Evolutionary conservation across 2,797 vertebrate genomes (phyloP).

Genomic region (Manis crassicaudata): DNA sequence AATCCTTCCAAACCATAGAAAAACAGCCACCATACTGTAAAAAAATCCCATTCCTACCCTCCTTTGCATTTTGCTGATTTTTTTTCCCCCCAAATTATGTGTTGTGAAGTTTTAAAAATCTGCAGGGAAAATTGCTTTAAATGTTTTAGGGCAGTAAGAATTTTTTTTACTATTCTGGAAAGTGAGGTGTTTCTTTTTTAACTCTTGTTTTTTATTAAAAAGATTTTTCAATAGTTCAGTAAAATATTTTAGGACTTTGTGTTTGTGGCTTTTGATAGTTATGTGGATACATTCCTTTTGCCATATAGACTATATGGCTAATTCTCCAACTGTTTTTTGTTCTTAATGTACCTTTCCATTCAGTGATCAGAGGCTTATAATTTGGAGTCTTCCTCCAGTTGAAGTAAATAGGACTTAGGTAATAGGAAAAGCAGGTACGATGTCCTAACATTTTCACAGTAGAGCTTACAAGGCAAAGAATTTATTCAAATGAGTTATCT

Average conservation of each 20-base stretch:
- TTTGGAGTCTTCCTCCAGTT: slow-evolving; percentile 60
- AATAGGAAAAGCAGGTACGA: slow-evolving; percentile 49
- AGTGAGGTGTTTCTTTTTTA: neutral
- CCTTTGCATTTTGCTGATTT: slow-evolving; percentile 41
- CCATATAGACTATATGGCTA: slow-evolving; percentile 17
- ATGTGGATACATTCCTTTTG: slow-evolving; percentile 52
- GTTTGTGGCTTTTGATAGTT: slow-evolving; percentile 55
- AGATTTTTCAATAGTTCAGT: neutral
- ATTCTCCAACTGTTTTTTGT: slow-evolving; percentile 37
- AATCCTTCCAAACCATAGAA: slow-evolving; percentile 54
- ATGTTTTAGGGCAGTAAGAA: slow-evolving; percentile 47
- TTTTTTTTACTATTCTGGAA: slow-evolving; percentile 60
- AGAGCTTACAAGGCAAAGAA: slow-evolving; percentile 59
- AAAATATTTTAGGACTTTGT: slow-evolving; percentile 53
- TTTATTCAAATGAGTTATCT: slow-evolving; percentile 48
- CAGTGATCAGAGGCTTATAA: neutral
- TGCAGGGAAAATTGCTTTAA: slow-evolving; percentile 45
- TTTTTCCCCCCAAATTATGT: slow-evolving; percentile 43
- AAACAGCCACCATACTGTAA: slow-evolving; percentile 46
- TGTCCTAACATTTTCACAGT: slow-evolving; percentile 57
- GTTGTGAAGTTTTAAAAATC: slow-evolving; percentile 45
- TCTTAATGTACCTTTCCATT: slow-evolving; percentile 57
- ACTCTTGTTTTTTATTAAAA: slow-evolving; percentile 41
- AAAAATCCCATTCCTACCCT: slow-evolving; percentile 9
- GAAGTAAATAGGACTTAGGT: slow-evolving; percentile 53